These are phyloP conservation scores for Alentia gelatinosa DNA, from an alignment of 2,888 invertebrate species.

Conservation along the genomic window DNA sequence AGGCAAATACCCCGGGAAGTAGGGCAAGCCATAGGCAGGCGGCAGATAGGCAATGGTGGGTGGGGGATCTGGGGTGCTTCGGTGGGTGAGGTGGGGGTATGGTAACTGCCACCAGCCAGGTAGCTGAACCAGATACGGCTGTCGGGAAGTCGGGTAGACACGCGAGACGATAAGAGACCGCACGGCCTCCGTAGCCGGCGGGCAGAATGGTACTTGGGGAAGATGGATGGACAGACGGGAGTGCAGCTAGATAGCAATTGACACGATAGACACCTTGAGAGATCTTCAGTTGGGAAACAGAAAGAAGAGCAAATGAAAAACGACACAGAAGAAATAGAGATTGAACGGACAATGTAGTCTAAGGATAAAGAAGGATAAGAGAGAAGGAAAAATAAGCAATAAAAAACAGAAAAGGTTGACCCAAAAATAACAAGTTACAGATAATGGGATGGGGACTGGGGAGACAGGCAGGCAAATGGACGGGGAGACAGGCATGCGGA, in stretches of 20 bases:
- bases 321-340: too few relatives aligned
- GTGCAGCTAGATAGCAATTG: not conserved
- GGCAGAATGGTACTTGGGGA: not conserved
- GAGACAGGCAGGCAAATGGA: too few relatives aligned
- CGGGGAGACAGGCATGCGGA: too few relatives aligned
- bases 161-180: not conserved
- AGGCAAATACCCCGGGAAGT: not conserved
- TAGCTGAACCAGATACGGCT: not conserved
- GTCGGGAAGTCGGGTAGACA: not conserved
- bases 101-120: not conserved
- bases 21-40: not conserved
- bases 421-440: too few relatives aligned
- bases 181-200: not conserved
- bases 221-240: not conserved
- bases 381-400: too few relatives aligned
- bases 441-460: too few relatives aligned
- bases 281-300: too few relatives aligned
- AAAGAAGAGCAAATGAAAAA: too few relatives aligned
- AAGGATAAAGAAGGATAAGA: too few relatives aligned
- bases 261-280: not conserved
- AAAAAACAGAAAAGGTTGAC: too few relatives aligned
- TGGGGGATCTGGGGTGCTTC: not conserved
- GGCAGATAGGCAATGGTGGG: not conserved
- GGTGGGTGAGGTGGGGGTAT: not conserved
- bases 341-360: too few relatives aligned